Base-by-base conservation (phyloP, 2,888 invertebrate genomes). In the Heteromyza rotundicornis region DNA sequence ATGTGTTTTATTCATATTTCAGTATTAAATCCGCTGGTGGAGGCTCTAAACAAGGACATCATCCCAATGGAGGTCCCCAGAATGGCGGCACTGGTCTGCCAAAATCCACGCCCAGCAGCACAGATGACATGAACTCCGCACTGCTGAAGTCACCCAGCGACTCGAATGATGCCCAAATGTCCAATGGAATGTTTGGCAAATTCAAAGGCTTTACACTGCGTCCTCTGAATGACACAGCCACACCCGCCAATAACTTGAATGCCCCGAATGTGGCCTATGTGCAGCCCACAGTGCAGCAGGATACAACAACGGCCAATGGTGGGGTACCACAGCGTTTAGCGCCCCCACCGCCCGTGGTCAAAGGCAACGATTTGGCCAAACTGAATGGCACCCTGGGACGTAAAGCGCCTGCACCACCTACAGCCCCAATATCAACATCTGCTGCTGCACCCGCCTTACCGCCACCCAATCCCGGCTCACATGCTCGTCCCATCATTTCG, bases 191-290 rank as follows among this genome's bases (percentile, higher is more conserved):
- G 83, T 93, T 93, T 80, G 94, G 94, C 1, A 91, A 93, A 74
- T 94, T 93, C 84, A 92, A 92, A 82, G 94, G 94, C 1, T 95
- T 94, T 81, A 90, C 91, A 0, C 85, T 95, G 50, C 80, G 82
- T 14, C 84, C 84, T 1, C 68, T 84, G 24, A 80, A 80, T 60
- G 78, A 78, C 62, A 76, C 76, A 51, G 69, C 68, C 32, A 74
- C 80, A 44, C 77, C 80, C 8, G 68, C 73, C 3, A 74, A 74
- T 60, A 78, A 78, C 59, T 76, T 76, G 47, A 79, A 69, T 56
- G 81, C 75, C 2, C 78, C 82, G 17, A 88, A 87, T 71, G 87
- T 88, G 0, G 88, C 88, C 62, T 87, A 87, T 27, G 83, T 83
- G 22, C 82, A 83, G 61, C 83, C 84, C 7, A 82, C 82, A 0